phyloP scores from a whole-genome alignment of 1,140 invertebrate genomes.

The Drosophila arizonae region DNA sequence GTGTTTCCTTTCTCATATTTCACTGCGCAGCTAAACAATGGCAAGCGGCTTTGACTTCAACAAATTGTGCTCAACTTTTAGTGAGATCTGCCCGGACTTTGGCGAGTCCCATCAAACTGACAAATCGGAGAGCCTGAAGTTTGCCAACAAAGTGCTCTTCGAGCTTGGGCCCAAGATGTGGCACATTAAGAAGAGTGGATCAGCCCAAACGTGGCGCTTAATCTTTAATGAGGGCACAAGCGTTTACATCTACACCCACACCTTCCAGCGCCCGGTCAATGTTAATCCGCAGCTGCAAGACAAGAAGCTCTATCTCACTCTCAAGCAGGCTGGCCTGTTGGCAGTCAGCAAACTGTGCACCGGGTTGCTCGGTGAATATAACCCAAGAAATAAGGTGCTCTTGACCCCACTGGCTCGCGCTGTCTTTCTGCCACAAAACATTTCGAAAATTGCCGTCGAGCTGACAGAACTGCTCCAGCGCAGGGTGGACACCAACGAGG shows the following conservation, averaged over 20 bases:
- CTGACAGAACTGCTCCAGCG: neutral
- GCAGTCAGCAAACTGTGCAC: constrained; percentile 42
- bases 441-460: constrained; percentile 43
- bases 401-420: constrained; percentile 56
- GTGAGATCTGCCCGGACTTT: constrained; percentile 56
- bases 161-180: constrained; percentile 56
- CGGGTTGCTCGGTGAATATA: constrained; percentile 20
- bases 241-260: constrained; percentile 49
- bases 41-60: constrained; percentile 42
- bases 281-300: constrained; percentile 45
- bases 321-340: constrained; percentile 60
- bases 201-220: constrained; percentile 57
- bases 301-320: constrained; percentile 52
- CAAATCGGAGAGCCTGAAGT: constrained; percentile 48
- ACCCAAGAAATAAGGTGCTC: constrained; percentile 48
- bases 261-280: constrained; percentile 45
- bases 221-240: constrained; percentile 37
- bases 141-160: constrained; percentile 55
- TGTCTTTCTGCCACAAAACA: constrained; percentile 49
- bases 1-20: constrained; percentile 5
- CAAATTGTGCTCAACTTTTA: constrained; percentile 41
- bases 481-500: constrained; percentile 26
- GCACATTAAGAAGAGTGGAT: constrained; percentile 42
- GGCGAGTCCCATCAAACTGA: neutral
- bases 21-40: constrained; percentile 26